These are phyloP conservation scores for Caenorhabditis latens DNA, from an alignment of 1,140 invertebrate genomes.

Conservation along the genomic window DNA sequence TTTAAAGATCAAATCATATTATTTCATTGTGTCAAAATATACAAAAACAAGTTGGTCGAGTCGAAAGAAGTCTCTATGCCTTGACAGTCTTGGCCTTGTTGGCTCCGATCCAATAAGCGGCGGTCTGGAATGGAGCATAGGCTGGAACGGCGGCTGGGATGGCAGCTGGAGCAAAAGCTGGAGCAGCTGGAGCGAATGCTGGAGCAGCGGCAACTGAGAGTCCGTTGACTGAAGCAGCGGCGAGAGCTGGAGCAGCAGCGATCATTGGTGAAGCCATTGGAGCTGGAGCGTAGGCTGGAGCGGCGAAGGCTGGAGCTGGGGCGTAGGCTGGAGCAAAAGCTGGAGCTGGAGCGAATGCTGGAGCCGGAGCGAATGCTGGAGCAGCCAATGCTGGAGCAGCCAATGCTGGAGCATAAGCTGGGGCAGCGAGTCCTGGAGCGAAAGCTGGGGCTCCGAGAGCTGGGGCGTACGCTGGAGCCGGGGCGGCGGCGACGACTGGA, in stretches of 20 bases:
- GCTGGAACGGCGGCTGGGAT: slow-evolving; percentile 62
- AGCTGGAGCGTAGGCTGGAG: slow-evolving; percentile 34
- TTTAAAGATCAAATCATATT: no score
- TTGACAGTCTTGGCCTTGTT: slow-evolving; percentile 65
- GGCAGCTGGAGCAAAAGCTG: slow-evolving; percentile 40
- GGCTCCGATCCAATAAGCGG: slow-evolving; percentile 65
- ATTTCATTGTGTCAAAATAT: not conserved
- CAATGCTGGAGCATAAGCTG: not conserved
- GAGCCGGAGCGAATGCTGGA: slow-evolving; percentile 29
- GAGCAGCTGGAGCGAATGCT: not conserved
- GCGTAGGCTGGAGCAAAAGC: not conserved
- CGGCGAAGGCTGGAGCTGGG: slow-evolving; percentile 32
- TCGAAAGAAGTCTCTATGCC: slow-evolving; percentile 32
- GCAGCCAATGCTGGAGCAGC: slow-evolving; percentile 16
- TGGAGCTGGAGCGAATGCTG: slow-evolving; percentile 3
- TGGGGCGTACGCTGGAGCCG: slow-evolving; percentile 26
- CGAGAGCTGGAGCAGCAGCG: slow-evolving; percentile 16
- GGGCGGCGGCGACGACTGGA: slow-evolving; percentile 22
- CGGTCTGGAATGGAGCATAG: slow-evolving; percentile 66
- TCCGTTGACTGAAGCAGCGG: slow-evolving; percentile 32
- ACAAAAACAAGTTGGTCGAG: not conserved
- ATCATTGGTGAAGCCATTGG: slow-evolving; percentile 15
- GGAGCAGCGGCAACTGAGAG: slow-evolving; percentile 3
- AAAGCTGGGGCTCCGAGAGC: slow-evolving; percentile 17
- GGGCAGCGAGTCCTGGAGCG: slow-evolving; percentile 13